phyloP scores from a whole-genome alignment of 1,140 invertebrate genomes.

The Diorhabda elongata region DNA sequence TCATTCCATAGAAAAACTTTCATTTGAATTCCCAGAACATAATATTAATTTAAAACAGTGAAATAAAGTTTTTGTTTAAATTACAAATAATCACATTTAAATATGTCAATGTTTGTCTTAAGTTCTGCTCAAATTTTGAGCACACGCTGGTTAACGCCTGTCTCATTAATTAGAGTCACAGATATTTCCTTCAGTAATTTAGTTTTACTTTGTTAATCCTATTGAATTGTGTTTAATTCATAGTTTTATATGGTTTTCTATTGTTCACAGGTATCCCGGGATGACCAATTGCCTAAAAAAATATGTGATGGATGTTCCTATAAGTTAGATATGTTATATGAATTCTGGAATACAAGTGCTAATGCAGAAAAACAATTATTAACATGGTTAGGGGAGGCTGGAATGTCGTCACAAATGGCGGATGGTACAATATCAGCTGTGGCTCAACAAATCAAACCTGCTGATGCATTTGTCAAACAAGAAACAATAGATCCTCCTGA shows the following conservation, averaged over 20 bases:
- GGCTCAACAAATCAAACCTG: slow-evolving; percentile 28
- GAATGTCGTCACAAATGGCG: slow-evolving; percentile 46
- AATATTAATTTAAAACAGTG: no score
- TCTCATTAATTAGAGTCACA: no score
- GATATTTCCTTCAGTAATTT: no score
- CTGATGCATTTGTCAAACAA: slow-evolving; percentile 35
- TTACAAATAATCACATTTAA: no score
- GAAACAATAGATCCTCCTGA: slow-evolving; percentile 30
- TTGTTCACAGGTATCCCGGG: slow-evolving; percentile 51
- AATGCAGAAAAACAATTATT: slow-evolving; percentile 56
- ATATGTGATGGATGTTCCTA: slow-evolving; percentile 58
- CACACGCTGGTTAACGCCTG: no score
- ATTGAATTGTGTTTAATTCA: no score
- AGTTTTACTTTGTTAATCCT: no score
- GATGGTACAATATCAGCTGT: slow-evolving; percentile 26
- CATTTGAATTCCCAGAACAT: no score
- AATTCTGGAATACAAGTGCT: slow-evolving; percentile 57
- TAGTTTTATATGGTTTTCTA: slow-evolving; percentile 10
- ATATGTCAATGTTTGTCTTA: no score
- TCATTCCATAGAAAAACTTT: no score
- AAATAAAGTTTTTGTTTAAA: no score
- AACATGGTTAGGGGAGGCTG: slow-evolving; percentile 52
- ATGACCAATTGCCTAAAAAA: slow-evolving; percentile 59
- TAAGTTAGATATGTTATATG: slow-evolving; percentile 58
- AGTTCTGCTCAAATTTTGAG: no score